Base-by-base conservation (phyloP, 2,888 invertebrate genomes). In the Stegophylla sp. region DNA sequence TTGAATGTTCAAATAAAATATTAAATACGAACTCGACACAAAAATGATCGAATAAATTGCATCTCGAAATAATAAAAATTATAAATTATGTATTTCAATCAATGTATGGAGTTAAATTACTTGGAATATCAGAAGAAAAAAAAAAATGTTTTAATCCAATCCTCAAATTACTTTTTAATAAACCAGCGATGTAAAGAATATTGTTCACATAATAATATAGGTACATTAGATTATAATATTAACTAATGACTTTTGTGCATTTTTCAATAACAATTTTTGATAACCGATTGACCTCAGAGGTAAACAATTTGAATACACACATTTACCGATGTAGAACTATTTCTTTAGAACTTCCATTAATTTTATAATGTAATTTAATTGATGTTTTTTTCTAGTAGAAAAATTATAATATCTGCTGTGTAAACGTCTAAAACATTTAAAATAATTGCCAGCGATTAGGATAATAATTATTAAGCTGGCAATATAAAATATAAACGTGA, bases 281-380 rank as follows among this genome's bases (percentile, higher is more conserved):
- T 75, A 75, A 75, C 51, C 75, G 12, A 73, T 20, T 61, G 59
- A 45, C 73, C 61, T 61, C 61, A 45, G 41, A 23, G 45, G 23
- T 20, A 10, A 59, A 26, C 43, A 56, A 72, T 59, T 72, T 59
- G 5, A 26, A 72, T 20, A 45, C 51, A 45, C n/a, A n/a, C n/a
- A n/a, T n/a, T 28, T 74, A 48, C 51, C 17, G 34, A 61, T 48
- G 51, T 63, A 63, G 26, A 73, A n/a, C 26, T 28, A 34, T 48
- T 13, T 64, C 34, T 45, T 41, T 10, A 41, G 17, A 23, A 23
- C 7, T 17, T 51, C 34, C 51, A 23, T 75, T 53, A 64, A 17
- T 53, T 41, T 51, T 26, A 13, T 53, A 17, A 26, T 53, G 51
- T 23, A 41, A 41, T 53, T 75, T 75, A 64, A 75, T 64, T 61